Percentiles rank a stretch among this genome's conserved stretches.
phyloP scores from a whole-genome alignment of 1,140 invertebrate species.

The Drosophila bifasciata region DNA sequence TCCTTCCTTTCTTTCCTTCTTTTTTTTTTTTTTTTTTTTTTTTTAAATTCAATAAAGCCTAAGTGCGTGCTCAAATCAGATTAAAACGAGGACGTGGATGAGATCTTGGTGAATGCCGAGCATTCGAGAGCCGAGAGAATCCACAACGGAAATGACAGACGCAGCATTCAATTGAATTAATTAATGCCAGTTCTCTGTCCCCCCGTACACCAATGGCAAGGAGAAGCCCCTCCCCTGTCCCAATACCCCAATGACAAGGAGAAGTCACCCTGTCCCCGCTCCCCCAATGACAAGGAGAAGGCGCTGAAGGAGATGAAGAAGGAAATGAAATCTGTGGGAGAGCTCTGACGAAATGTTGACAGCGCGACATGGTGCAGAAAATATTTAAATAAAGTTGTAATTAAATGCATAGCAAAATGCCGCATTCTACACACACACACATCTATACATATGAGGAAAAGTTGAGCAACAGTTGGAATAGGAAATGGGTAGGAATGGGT shows the following conservation, averaged over 20 bases:
- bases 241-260: slow-evolving; percentile 51
- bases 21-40: not conserved
- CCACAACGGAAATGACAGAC: slow-evolving; percentile 66
- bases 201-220: slow-evolving; percentile 53
- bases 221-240: too few relatives aligned
- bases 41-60: slow-evolving; percentile 77
- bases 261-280: too few relatives aligned
- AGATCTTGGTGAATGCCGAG: not conserved
- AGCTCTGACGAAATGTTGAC: slow-evolving; percentile 52
- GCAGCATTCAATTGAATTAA: slow-evolving; percentile 75
- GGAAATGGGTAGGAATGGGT: too few relatives aligned
- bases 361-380: slow-evolving; percentile 59
- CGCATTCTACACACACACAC: slow-evolving; percentile 2
- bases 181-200: slow-evolving; percentile 64
- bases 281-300: slow-evolving; percentile 13
- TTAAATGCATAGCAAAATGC: slow-evolving; percentile 68
- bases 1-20: too few relatives aligned
- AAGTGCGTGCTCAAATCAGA: slow-evolving; percentile 76
- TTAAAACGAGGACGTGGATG: slow-evolving; percentile 61
- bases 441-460: slow-evolving; percentile 23
- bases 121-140: slow-evolving; percentile 2
- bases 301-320: not conserved
- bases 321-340: slow-evolving; percentile 8
- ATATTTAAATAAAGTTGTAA: slow-evolving; percentile 82
- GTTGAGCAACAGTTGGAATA: slow-evolving; percentile 73